A percentile compares a stretch with the other conserved stretches of the same genome.
Evolutionary conservation across 2,888 invertebrate species (phyloP).

Genomic region (Helicoverpa assulta): DNA sequence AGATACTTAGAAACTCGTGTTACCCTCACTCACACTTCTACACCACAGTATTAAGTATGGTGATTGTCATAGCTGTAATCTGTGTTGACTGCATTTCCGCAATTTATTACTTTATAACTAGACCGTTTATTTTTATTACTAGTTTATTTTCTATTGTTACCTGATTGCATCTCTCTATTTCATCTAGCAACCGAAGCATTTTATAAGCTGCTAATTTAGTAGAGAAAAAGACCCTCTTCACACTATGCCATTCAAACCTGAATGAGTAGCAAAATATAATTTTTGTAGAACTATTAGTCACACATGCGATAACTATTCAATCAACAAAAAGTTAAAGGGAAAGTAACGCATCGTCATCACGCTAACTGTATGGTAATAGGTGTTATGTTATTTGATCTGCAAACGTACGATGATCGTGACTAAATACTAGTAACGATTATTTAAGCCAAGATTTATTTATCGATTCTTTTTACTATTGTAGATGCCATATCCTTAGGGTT

Average conservation of each 20-base stretch:
- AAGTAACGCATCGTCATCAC: conserved; percentile 63
- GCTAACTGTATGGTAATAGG: conserved; percentile 64
- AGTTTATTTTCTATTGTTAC: neutral
- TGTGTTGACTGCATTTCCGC: conserved; percentile 37
- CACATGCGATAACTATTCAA: conserved; percentile 35
- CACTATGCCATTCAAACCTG: conserved; percentile 7
- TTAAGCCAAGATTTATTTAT: conserved; percentile 58
- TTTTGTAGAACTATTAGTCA: conserved; percentile 37
- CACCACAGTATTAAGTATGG: conserved; percentile 45
- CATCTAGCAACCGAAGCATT: too few relatives aligned
- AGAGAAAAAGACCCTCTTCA: neutral
- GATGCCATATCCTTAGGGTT: neutral
- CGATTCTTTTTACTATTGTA: conserved; percentile 14
- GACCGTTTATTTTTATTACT: conserved; percentile 5
- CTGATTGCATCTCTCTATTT: neutral
- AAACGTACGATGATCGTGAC: conserved; percentile 65
- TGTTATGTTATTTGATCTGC: conserved; percentile 59
- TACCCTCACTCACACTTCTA: conserved; percentile 32
- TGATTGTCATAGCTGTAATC: conserved; percentile 37
- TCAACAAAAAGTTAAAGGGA: conserved; percentile 46
- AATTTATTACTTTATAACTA: conserved; percentile 20
- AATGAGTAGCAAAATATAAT: conserved; percentile 16
- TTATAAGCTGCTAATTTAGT: neutral
- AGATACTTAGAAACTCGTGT: conserved; percentile 57
- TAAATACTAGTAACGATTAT: conserved; percentile 60